These are phyloP conservation scores for Peromyscus nudipes DNA, from an alignment of 2,797 vertebrate genomes.

Conservation along the genomic window DNA sequence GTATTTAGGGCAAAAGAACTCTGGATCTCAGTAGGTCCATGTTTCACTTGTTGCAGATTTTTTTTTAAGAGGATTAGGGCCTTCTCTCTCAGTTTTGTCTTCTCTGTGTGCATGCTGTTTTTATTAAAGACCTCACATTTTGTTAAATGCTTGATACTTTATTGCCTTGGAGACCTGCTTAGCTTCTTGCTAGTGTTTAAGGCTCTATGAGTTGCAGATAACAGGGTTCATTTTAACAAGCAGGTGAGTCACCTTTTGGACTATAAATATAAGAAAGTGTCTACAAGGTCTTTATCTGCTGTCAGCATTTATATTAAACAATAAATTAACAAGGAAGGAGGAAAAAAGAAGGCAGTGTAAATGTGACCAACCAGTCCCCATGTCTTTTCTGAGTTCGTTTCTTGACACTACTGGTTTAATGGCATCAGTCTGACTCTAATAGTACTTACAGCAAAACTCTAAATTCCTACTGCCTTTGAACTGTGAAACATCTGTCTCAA, in stretches of 20 bases:
- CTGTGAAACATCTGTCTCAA: not conserved
- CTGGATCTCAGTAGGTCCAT: slow-evolving; percentile 35
- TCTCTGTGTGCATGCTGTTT: slow-evolving; percentile 77
- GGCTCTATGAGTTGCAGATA: slow-evolving; percentile 82
- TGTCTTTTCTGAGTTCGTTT: slow-evolving; percentile 1
- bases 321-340: slow-evolving; percentile 86
- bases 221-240: slow-evolving; percentile 68
- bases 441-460: slow-evolving; percentile 19
- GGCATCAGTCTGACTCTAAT: not conserved
- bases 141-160: slow-evolving; percentile 72
- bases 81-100: slow-evolving; percentile 49
- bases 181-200: slow-evolving; percentile 76
- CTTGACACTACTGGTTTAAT: not conserved
- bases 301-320: slow-evolving; percentile 96
- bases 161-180: slow-evolving; percentile 77
- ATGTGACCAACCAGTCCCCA: not conserved
- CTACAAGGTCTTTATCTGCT: slow-evolving; percentile 87
- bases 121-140: slow-evolving; percentile 71
- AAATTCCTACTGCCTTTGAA: not conserved
- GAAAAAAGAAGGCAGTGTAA: not conserved
- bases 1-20: slow-evolving; percentile 60
- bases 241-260: slow-evolving; percentile 78
- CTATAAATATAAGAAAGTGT: slow-evolving; percentile 86
- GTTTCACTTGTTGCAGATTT: slow-evolving; percentile 62
- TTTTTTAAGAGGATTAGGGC: slow-evolving; percentile 53